phyloP scores from a whole-genome alignment of 2,113 vertebrate genomes.

The Lathamus discolor region DNA sequence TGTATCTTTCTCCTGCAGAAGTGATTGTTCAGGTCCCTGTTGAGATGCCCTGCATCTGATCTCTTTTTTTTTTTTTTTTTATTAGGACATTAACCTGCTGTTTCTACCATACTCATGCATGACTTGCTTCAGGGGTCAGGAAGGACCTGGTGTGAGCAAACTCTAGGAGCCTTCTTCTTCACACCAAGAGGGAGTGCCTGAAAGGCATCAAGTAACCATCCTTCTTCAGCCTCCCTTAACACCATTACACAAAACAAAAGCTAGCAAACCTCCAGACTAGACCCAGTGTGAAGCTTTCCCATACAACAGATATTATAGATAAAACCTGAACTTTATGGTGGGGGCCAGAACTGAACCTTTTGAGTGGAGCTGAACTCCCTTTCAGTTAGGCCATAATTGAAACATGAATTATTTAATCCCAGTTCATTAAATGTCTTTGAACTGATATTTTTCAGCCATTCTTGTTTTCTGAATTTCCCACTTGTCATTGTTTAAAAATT shows the following conservation, averaged over 20 bases:
- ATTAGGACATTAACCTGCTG: not conserved
- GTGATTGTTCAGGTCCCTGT: not conserved
- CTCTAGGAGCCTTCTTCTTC: not conserved
- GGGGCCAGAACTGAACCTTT: not conserved
- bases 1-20: not conserved
- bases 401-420: not conserved
- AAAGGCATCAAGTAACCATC: not conserved
- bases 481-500: constrained; percentile 6
- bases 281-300: not conserved
- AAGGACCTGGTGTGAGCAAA: not conserved
- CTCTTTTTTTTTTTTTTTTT: not conserved
- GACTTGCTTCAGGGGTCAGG: not conserved
- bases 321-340: not conserved
- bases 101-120: not conserved
- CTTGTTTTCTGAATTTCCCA: not conserved
- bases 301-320: not conserved
- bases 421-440: not conserved
- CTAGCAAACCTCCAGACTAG: not conserved
- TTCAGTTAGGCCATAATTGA: not conserved
- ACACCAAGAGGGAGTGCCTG: not conserved
- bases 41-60: not conserved
- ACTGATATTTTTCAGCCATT: not conserved
- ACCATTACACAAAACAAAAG: not conserved
- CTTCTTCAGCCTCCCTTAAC: not conserved
- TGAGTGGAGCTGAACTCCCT: not conserved